A percentile compares a stretch with the other conserved stretches of the same genome.
Conservation (phyloP, 2,888 invertebrate species). For the Epiblema foenella region DNA sequence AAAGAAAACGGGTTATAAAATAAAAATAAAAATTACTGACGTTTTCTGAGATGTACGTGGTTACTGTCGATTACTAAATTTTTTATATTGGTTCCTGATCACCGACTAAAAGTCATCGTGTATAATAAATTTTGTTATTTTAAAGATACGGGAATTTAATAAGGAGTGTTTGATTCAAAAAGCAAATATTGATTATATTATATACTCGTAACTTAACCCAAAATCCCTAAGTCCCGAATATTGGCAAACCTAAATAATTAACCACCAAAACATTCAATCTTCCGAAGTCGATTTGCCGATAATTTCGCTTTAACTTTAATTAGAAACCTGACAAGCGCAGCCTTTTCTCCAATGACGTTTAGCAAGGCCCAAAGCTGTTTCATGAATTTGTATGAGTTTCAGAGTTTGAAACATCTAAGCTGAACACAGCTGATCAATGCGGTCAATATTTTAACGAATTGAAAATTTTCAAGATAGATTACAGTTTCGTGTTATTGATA, state of each 20-base stretch:
- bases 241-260: slow-evolving; percentile 31
- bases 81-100: too few species aligned
- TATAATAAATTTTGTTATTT: too few species aligned
- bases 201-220: background rate
- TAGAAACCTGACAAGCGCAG: slow-evolving; percentile 40
- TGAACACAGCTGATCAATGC: background rate
- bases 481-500: background rate
- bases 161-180: background rate
- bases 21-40: too few species aligned
- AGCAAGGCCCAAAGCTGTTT: background rate
- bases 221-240: slow-evolving; percentile 28
- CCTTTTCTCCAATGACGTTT: slow-evolving; percentile 18
- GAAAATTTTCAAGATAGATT: background rate
- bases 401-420: slow-evolving; percentile 1
- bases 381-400: slow-evolving; percentile 4
- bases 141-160: too few species aligned
- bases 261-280: slow-evolving; percentile 37
- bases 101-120: too few species aligned
- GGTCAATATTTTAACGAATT: background rate
- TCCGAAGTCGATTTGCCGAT: slow-evolving; percentile 32
- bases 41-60: too few species aligned
- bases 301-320: slow-evolving; percentile 38
- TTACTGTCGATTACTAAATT: too few species aligned
- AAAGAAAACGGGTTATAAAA: too few species aligned
- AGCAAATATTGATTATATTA: background rate